Evolutionary conservation across 2,888 invertebrate genomes (phyloP).

Genomic region (Hoplodrina blanda): DNA sequence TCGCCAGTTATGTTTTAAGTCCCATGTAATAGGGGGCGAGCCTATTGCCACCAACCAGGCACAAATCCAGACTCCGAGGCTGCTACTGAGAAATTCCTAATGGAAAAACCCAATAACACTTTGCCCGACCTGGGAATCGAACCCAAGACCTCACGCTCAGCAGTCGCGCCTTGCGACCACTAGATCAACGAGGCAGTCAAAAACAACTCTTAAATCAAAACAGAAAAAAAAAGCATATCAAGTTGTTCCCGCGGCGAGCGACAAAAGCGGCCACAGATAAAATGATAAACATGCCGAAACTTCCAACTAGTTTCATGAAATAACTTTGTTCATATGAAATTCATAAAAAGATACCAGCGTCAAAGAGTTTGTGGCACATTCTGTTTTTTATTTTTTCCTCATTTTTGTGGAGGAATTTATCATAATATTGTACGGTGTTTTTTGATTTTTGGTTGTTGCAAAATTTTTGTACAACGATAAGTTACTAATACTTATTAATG

Average conservation of each 20-base stretch:
- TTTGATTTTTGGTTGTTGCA: not conserved
- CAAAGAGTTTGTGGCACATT: conserved; percentile 44
- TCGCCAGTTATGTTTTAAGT: too few relatives aligned
- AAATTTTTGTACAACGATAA: not conserved
- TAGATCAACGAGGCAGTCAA: too few relatives aligned
- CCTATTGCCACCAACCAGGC: too few relatives aligned
- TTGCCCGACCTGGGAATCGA: too few relatives aligned
- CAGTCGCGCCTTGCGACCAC: too few relatives aligned
- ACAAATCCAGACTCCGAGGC: too few relatives aligned
- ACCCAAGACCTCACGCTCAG: too few relatives aligned
- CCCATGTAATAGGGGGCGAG: too few relatives aligned
- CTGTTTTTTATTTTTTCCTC: conserved; percentile 30
- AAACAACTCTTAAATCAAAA: not conserved
- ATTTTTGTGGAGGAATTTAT: conserved; percentile 29
- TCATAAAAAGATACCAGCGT: conserved; percentile 53
- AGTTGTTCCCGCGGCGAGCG: conserved; percentile 10
- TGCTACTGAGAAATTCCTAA: too few relatives aligned
- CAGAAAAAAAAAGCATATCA: conserved; percentile 1
- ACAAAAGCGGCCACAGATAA: conserved; percentile 18
- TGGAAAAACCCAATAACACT: too few relatives aligned
- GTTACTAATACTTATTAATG: too few relatives aligned
- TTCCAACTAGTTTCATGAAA: conserved; percentile 36
- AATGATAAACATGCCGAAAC: conserved; percentile 43
- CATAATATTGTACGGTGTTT: not conserved
- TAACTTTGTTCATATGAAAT: conserved; percentile 59